Evolutionary conservation across 2,888 invertebrate species (phyloP), one percentile per base, ranked within the genome.

Genomic region (Sinodicranocentrus sp.): DNA sequence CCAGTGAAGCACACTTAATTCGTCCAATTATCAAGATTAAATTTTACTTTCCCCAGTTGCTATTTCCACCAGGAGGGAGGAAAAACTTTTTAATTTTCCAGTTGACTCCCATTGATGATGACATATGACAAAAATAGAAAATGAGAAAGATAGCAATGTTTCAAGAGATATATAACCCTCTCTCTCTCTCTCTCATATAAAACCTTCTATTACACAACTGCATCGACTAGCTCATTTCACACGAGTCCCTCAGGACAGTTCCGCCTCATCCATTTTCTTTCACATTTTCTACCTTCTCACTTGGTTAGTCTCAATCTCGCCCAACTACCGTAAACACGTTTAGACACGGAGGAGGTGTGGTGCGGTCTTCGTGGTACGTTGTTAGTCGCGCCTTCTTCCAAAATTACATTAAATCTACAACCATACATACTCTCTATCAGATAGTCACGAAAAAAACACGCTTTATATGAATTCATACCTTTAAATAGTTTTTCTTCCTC

Each of bases 261-360:
- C 80, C 80, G 80, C 80, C 80, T 80, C 80, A 80, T 80, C 80
- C 80, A 80, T 80, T 80, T 79, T 71, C 78, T 71, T 71, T 79
- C 78, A 71, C 78, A 79, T 79, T 79, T 80, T 80, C 80, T 80
- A 80, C 72, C 80, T 80, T 80, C 80, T 57, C 80, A 80, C 80
- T 80, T 80, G 72, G 80, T 80, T 80, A 80, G 72, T 72, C 72
- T 72, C 72, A 80, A 80, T 80, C 80, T 80, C 72, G 65, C 57
- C 80, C 67, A 80, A 80, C 26, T 80, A 54, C 57, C 80, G 80
- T 80, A 80, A 80, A 80, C 80, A 72, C 65, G 52, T 72, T 57
- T 65, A 80, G 80, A 80, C 80, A 65, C 65, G 78, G 44, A 78
- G 71, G 80, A 65, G 80, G 80, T 65, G 80, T 71, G 77, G 68